Base-by-base conservation (phyloP, 2,888 invertebrate genomes). In the Plutella xylostella region DNA sequence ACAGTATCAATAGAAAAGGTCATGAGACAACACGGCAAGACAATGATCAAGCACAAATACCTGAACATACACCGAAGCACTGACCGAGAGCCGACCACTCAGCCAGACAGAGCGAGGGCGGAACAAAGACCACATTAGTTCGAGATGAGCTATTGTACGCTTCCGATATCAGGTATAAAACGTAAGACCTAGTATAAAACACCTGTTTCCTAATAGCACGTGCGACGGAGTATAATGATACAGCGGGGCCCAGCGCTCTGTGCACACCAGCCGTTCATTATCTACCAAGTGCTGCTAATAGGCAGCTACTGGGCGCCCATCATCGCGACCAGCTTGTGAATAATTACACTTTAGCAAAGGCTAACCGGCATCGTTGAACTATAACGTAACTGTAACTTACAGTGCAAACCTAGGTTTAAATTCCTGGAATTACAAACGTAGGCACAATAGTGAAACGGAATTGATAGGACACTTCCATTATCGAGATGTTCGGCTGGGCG, bases 401-500 rank as follows among this genome's bases (percentile, higher is more conserved):
- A n/a, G n/a, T n/a, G n/a, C n/a, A n/a, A n/a, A n/a, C n/a, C n/a
- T n/a, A n/a, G n/a, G n/a, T n/a, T n/a, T n/a, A n/a, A n/a, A n/a
- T n/a, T n/a, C n/a, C n/a, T n/a, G n/a, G n/a, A n/a, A n/a, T n/a
- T n/a, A n/a, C n/a, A n/a, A n/a, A n/a, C n/a, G n/a, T n/a, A n/a
- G n/a, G 28, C 28, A 6, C 28, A 6, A 28, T 28, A 28, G n/a
- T 28, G 28, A 28, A 28, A 28, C 28, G 28, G 28, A 4, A 28
- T 12, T n/a, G 58, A 65, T 65, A 65, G 68, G 77, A 77, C 78
- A 78, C 64, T 78, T 78, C 74, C 72, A 79, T 77, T 74, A 74
- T 67, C 57, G 56, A 60, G 65, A 66, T 73, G 79, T 78, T 78
- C 79, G 73, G 66, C 63, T 64, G 34, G 57, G 56, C 72, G 62